These are phyloP conservation scores for Pinctada fucata DNA, from an alignment of 2,888 invertebrate species.

Conservation along the genomic window DNA sequence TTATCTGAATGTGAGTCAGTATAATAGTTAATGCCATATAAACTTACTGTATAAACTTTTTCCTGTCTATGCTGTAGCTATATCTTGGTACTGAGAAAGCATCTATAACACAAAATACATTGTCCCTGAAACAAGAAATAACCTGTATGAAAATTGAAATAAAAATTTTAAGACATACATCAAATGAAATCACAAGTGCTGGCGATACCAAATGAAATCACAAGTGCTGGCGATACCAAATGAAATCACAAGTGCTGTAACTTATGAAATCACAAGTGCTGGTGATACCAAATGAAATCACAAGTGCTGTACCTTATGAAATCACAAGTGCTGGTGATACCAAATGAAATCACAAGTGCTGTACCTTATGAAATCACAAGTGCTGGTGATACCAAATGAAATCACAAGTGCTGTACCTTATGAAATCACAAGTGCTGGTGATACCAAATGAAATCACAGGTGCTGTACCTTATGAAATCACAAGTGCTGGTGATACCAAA, in stretches of 20 bases:
- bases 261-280: not conserved
- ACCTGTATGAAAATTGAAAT: constrained; percentile 14
- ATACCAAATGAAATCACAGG: too few relatives aligned
- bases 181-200: not conserved
- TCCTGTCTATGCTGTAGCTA: constrained; percentile 85
- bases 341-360: too few relatives aligned
- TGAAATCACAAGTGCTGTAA: too few relatives aligned
- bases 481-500: constrained; percentile 34
- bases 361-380: too few relatives aligned
- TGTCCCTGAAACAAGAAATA: constrained; percentile 61
- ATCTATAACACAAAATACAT: constrained; percentile 82
- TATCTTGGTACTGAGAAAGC: constrained; percentile 90
- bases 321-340: too few relatives aligned
- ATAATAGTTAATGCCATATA: too few relatives aligned
- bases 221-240: too few relatives aligned
- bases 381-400: constrained; percentile 33
- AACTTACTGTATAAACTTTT: constrained; percentile 83
- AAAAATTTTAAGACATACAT: not conserved
- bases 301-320: too few relatives aligned
- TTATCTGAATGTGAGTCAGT: too few relatives aligned
- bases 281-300: constrained; percentile 33
- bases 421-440: too few relatives aligned
- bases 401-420: too few relatives aligned
- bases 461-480: too few relatives aligned
- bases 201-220: constrained; percentile 33